Percentiles rank a stretch among this genome's conserved stretches.
phyloP scores from a whole-genome alignment of 2,797 vertebrate species.

The Austrolebias charrua region DNA sequence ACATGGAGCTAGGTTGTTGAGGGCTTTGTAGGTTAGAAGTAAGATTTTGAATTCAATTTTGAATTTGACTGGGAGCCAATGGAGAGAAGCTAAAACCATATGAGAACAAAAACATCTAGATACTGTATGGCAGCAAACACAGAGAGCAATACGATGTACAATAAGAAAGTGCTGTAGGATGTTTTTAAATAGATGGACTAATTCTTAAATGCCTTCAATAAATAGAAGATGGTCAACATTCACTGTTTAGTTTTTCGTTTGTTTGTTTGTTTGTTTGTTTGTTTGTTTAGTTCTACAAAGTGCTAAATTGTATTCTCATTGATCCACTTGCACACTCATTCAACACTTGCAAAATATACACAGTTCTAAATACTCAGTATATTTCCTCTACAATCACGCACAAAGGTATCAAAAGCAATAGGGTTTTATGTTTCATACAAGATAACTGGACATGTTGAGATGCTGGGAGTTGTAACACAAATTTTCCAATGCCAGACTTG shows the following conservation, averaged over 20 bases:
- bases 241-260: background rate
- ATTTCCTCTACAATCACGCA: background rate
- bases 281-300: background rate
- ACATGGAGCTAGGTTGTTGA: too few species aligned
- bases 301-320: background rate
- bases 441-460: background rate
- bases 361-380: background rate
- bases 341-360: background rate
- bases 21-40: too few species aligned
- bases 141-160: background rate
- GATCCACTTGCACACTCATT: background rate
- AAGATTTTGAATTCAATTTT: too few species aligned
- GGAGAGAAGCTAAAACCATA: too few species aligned
- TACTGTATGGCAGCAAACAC: background rate
- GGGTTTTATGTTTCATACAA: background rate
- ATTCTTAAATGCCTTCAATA: background rate
- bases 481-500: too few species aligned
- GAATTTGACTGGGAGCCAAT: too few species aligned
- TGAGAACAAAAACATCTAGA: background rate
- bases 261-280: background rate
- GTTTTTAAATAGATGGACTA: background rate
- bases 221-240: too few species aligned
- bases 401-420: background rate
- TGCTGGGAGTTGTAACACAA: background rate
- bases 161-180: background rate